phyloP scores from a whole-genome alignment of 2,113 vertebrate species.

The Hirundichthys speculiger region DNA sequence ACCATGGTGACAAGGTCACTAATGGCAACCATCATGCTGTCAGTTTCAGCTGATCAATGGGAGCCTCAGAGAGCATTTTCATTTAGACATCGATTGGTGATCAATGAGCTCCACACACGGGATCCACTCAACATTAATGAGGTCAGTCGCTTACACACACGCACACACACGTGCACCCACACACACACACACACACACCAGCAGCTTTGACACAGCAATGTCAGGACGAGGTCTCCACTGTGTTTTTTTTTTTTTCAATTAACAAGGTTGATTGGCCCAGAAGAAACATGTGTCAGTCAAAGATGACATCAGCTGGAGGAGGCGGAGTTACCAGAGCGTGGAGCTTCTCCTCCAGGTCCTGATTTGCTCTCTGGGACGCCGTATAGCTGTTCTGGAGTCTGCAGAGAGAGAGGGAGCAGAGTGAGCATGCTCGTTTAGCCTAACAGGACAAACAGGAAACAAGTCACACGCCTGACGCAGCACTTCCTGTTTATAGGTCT shows the following conservation, averaged over 20 bases:
- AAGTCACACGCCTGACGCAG: not conserved
- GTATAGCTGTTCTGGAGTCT: conserved; percentile 99
- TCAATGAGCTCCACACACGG: conserved; percentile 10
- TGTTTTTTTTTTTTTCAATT: too few species aligned
- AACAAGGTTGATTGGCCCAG: not conserved
- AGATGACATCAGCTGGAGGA: not conserved
- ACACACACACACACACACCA: not conserved
- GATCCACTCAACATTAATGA: too few species aligned
- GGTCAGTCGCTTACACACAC: not conserved
- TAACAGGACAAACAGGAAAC: not conserved
- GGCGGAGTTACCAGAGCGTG: conserved; percentile 89
- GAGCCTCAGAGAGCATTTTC: not conserved
- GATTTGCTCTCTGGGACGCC: conserved; percentile 94
- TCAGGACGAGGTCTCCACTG: not conserved
- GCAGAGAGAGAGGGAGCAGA: conserved; percentile 35
- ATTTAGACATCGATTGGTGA: not conserved
- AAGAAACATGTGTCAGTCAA: not conserved
- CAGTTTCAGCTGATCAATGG: conserved; percentile 25
- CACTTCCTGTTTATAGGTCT: too few species aligned
- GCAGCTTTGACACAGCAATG: not conserved
- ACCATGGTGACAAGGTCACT: too few species aligned
- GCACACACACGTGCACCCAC: too few species aligned
- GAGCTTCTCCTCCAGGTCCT: conserved; percentile 98
- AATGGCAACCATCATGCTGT: conserved; percentile 6
- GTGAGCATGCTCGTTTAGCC: not conserved